phyloP scores from a whole-genome alignment of 1,140 invertebrate genomes.

The Gerris buenoi region DNA sequence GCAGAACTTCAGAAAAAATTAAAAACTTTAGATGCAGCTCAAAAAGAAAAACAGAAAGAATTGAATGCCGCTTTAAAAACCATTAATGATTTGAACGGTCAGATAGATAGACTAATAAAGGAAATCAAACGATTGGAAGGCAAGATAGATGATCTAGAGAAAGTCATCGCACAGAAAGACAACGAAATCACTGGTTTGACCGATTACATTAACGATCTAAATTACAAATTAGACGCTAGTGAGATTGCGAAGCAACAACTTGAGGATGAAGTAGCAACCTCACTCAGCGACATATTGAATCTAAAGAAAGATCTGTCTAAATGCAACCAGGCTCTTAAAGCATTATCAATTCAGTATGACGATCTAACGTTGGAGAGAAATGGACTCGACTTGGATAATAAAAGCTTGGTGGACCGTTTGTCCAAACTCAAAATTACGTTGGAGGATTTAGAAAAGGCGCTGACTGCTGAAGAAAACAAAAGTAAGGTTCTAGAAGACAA shows the following conservation, averaged over 20 bases:
- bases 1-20: not conserved
- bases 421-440: not conserved
- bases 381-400: not conserved
- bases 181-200: not conserved
- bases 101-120: not conserved
- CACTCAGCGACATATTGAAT: not conserved
- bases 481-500: not conserved
- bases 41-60: not conserved
- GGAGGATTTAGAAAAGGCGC: not conserved
- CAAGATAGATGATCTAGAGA: not conserved
- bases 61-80: not conserved
- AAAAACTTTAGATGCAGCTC: not conserved
- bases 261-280: not conserved
- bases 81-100: not conserved
- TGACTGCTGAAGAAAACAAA: not conserved
- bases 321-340: not conserved
- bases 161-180: not conserved
- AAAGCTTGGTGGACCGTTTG: not conserved
- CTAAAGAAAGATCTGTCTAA: not conserved
- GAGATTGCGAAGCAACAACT: not conserved
- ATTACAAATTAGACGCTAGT: not conserved
- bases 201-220: not conserved
- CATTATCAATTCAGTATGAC: not conserved
- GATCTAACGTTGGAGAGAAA: not conserved
- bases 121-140: not conserved